Percentiles rank a stretch among this genome's conserved stretches.
Conservation (phyloP, 2,888 invertebrate species). For the Euphydryas editha region DNA sequence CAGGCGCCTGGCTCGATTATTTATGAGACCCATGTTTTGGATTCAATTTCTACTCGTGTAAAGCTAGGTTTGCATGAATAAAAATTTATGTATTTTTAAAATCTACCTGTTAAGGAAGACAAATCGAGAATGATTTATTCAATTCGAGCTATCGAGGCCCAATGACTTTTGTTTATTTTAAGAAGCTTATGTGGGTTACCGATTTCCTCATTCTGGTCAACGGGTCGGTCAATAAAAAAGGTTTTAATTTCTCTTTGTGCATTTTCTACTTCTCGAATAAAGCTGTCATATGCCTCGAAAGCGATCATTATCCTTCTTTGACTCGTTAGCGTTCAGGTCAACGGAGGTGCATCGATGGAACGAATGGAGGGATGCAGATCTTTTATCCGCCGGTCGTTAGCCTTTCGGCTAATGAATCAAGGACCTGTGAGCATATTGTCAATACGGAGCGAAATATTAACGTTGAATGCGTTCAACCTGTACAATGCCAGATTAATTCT, state of each 20-base stretch:
- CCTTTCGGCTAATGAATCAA: conserved; percentile 78
- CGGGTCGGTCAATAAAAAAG: conserved; percentile 56
- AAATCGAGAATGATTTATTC: conserved; percentile 76
- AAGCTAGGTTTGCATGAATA: conserved; percentile 77
- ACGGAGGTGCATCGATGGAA: conserved; percentile 69
- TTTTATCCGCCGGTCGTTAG: conserved; percentile 77
- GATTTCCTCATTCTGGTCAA: conserved; percentile 57
- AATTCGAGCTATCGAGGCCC: conserved; percentile 68
- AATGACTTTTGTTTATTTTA: conserved; percentile 63
- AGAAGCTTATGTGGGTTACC: conserved; percentile 63
- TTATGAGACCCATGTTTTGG: conserved; percentile 73
- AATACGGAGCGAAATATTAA: conserved; percentile 77
- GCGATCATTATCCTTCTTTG: conserved; percentile 73
- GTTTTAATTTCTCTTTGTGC: conserved; percentile 52
- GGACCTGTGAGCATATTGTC: conserved; percentile 74
- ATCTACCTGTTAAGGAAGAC: conserved; percentile 76
- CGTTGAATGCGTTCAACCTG: conserved; percentile 57
- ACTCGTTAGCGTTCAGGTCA: conserved; percentile 76
- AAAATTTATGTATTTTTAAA: conserved; percentile 75
- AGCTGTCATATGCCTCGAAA: conserved; percentile 70
- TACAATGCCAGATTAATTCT: conserved; percentile 77
- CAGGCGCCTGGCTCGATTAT: conserved; percentile 61
- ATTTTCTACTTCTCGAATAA: conserved; percentile 54
- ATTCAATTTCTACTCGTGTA: conserved; percentile 80
- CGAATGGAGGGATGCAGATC: conserved; percentile 73